These are phyloP conservation scores for Laupala kohalensis DNA, from an alignment of 1,140 invertebrate species.

Conservation along the genomic window DNA sequence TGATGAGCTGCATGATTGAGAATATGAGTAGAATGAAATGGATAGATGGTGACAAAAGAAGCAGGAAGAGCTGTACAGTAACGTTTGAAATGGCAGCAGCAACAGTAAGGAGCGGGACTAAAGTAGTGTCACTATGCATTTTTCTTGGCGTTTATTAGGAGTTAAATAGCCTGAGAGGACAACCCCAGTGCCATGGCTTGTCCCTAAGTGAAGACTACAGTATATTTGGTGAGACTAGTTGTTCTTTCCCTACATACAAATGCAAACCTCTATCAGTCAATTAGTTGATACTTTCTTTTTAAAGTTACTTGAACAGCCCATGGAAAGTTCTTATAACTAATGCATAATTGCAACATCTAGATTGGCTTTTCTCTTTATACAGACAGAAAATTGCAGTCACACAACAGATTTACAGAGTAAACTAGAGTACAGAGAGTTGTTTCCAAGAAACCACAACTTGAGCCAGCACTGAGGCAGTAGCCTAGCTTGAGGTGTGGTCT, in stretches of 20 bases:
- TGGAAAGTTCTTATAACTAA: conserved; percentile 22
- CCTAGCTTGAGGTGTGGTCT: neutral
- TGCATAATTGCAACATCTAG: conserved; percentile 21
- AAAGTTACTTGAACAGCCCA: conserved; percentile 21
- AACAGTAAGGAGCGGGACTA: conserved; percentile 6
- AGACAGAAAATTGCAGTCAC: conserved; percentile 21
- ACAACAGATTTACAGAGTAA: conserved; percentile 19
- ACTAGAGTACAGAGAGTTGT: conserved; percentile 19
- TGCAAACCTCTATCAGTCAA: conserved; percentile 20
- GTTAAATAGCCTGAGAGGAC: conserved; percentile 4
- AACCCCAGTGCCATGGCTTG: conserved; percentile 15
- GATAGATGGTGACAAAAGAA: neutral
- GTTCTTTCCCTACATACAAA: conserved; percentile 14
- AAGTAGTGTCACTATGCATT: neutral
- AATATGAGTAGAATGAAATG: neutral
- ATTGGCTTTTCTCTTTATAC: conserved; percentile 19
- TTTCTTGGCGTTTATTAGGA: conserved; percentile 4
- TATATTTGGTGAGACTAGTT: conserved; percentile 18
- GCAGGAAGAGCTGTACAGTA: neutral
- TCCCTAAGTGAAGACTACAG: conserved; percentile 16
- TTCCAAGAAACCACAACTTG: conserved; percentile 1
- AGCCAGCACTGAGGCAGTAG: neutral
- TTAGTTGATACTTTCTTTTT: conserved; percentile 17
- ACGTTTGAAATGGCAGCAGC: neutral
- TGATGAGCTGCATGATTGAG: neutral